These are phyloP conservation scores for Heliconius sara DNA, from an alignment of 2,888 invertebrate genomes.

Conservation along the genomic window DNA sequence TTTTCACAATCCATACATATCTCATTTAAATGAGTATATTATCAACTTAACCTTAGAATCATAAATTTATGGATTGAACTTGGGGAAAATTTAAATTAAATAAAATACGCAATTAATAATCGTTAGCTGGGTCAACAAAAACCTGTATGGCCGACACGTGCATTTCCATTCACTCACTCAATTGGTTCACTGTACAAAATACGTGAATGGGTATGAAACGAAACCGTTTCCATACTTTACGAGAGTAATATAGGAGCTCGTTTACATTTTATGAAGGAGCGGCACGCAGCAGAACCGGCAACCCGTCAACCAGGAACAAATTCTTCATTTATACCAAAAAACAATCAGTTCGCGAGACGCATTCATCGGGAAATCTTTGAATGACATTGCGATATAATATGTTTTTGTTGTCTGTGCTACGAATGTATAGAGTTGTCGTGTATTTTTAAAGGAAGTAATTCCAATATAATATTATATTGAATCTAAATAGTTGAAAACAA, in stretches of 20 bases:
- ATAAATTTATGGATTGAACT: constrained; percentile 1
- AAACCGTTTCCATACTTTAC: constrained; percentile 69
- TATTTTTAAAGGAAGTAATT: constrained; percentile 1
- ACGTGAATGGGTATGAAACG: constrained; percentile 46
- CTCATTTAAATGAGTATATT: constrained; percentile 5
- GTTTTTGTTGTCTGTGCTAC: constrained; percentile 49
- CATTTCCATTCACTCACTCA: constrained; percentile 59
- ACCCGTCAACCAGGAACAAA: constrained; percentile 79
- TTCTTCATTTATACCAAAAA: constrained; percentile 69
- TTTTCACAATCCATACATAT: neutral
- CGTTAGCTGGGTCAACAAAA: constrained; percentile 17
- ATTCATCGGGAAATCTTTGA: constrained; percentile 72
- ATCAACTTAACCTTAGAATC: constrained; percentile 1
- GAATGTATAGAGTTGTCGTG: constrained; percentile 38
- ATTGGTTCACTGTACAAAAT: constrained; percentile 33
- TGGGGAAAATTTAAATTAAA: constrained; percentile 5
- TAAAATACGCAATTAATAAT: constrained; percentile 17
- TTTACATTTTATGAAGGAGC: constrained; percentile 78
- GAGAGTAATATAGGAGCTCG: constrained; percentile 64
- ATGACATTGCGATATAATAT: constrained; percentile 68
- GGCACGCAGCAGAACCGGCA: constrained; percentile 68
- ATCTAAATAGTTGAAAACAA: neutral
- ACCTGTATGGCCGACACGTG: constrained; percentile 34
- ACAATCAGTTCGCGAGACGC: constrained; percentile 57
- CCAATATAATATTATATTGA: neutral